These are phyloP conservation scores for Eidolon helvum DNA, from an alignment of 2,113 vertebrate species.

Conservation along the genomic window DNA sequence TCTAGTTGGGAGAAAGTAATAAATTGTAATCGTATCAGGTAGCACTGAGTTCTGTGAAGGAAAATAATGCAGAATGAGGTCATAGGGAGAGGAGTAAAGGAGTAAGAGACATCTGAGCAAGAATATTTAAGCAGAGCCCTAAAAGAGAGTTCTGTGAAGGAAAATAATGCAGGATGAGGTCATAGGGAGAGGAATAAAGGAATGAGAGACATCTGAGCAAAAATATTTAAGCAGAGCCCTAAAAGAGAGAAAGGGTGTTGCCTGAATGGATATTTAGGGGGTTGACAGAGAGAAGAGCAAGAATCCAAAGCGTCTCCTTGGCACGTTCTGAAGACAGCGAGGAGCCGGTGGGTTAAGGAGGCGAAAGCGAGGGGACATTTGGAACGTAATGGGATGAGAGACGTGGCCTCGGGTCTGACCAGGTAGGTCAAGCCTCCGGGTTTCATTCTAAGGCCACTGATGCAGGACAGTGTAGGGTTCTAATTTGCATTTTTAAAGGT, in stretches of 20 bases:
- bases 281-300: fast-evolving
- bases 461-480: background rate
- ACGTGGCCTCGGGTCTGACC: background rate
- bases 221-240: background rate
- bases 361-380: background rate
- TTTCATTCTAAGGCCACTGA: background rate
- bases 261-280: background rate
- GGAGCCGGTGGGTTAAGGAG: background rate
- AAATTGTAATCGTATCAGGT: background rate
- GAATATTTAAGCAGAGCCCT: background rate
- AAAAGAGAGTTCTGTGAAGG: background rate
- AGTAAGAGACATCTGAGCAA: background rate
- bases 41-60: background rate
- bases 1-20: background rate
- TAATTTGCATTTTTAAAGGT: background rate
- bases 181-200: too few species aligned
- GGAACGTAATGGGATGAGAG: background rate
- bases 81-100: too few species aligned
- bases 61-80: background rate
- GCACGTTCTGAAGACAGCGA: background rate
- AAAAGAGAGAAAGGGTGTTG: background rate
- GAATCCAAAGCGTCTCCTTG: background rate
- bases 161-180: background rate
- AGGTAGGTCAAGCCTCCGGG: background rate
- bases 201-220: background rate